Conservation (phyloP, 2,888 invertebrate species). For the Drosophila anceps region DNA sequence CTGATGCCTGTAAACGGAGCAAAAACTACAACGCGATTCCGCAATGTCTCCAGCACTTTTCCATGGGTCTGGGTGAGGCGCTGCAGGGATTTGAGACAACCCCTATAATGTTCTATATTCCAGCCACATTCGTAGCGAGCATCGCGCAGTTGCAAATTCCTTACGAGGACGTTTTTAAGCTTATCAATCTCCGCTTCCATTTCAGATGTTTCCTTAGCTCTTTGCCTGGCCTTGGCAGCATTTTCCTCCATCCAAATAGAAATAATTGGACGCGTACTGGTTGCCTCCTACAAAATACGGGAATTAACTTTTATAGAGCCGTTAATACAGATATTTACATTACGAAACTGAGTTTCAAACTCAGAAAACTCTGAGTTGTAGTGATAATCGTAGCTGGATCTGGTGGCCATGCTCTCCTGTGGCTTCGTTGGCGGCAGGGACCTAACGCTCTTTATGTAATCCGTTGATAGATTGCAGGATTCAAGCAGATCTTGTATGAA, state of each 20-base stretch:
- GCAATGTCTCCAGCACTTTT: constrained; percentile 89
- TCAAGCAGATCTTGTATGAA: constrained; percentile 90
- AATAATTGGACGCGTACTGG: constrained; percentile 64
- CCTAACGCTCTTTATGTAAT: constrained; percentile 91
- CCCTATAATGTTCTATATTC: constrained; percentile 95
- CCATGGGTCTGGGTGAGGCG: constrained; percentile 91
- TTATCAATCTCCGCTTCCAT: constrained; percentile 90
- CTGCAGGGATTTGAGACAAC: constrained; percentile 94
- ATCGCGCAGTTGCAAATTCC: constrained; percentile 87
- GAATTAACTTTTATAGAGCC: neutral
- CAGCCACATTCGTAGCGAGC: constrained; percentile 93
- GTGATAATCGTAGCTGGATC: constrained; percentile 71
- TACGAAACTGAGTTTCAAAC: constrained; percentile 68
- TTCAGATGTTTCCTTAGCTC: constrained; percentile 88
- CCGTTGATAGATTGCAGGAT: constrained; percentile 94
- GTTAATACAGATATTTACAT: constrained; percentile 42
- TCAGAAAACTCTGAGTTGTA: constrained; percentile 76
- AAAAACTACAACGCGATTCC: constrained; percentile 92
- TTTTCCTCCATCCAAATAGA: constrained; percentile 90
- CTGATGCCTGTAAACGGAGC: constrained; percentile 96
- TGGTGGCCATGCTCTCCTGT: constrained; percentile 49
- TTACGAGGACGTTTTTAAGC: constrained; percentile 79
- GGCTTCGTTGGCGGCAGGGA: constrained; percentile 34
- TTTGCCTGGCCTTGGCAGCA: constrained; percentile 89
- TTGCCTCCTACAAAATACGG: constrained; percentile 44